Base-by-base conservation (phyloP, 2,797 vertebrate species). In the Peromyscus eremicus region DNA sequence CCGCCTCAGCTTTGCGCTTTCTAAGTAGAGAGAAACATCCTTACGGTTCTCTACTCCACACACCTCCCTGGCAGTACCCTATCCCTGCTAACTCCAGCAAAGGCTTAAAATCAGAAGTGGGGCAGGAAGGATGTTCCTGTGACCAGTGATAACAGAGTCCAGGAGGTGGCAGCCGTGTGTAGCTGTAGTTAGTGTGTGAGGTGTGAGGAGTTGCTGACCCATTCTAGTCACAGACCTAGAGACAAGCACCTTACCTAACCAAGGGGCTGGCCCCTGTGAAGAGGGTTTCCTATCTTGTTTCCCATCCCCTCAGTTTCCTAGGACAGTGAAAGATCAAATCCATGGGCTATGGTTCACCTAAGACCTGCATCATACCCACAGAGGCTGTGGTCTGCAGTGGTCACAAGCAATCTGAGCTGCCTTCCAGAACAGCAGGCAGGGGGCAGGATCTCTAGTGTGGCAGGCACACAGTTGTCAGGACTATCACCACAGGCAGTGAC, bases 161-260 rank as follows among this genome's bases (percentile, higher is more conserved):
- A 95, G 95, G 91, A 94, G 96, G 73, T 76, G 91, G 90, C 91
- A 95, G 85, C 92, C n/a, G 0, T 19, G 19, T 21, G 14, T 83
- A 84, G 43, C 83, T 70, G 21, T 70, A 34, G 17, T 70, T 70
- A 34, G 29, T 70, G 21, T 87, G 23, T 37, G 16, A 90, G 71
- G 46, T 87, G 25, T 37, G 16, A 90, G 57, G 43, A 66, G 37
- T 27, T 40, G 57, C 52, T 87, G 21, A 49, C 52, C 83, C 19
- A 1, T 46, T 52, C 49, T 40, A 10, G 19, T 7, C n/a, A 29
- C 25, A 43, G 55, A 23, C n/a, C 40, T 64, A 27, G 77, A 75
- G 80, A 70, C 13, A 57, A 57, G 49, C 11, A 40, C 34, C 32
- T 62, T 79, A 29, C 40, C 43, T 52, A 68, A 60, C 29, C n/a